Evolutionary conservation across 2,113 vertebrate genomes (phyloP).

Genomic region (Malurus melanocephalus): DNA sequence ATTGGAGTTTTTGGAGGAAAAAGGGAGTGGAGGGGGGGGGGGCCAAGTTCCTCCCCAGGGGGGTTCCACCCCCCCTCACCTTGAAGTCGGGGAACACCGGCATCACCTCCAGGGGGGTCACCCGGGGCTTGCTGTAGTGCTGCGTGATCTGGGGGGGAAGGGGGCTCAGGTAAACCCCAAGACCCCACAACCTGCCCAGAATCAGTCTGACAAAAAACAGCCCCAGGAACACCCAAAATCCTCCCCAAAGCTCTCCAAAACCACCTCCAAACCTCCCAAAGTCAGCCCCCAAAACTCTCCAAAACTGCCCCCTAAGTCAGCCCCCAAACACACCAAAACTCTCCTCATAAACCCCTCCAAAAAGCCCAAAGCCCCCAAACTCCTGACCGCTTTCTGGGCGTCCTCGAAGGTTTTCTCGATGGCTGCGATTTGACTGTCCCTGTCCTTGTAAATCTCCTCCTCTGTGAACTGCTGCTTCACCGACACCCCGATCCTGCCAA

Average conservation of each 20-base stretch:
- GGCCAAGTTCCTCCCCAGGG: too few relatives aligned
- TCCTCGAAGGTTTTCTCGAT: conserved; percentile 96
- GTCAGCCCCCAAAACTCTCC: neutral
- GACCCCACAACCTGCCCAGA: too few relatives aligned
- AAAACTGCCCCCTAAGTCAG: neutral
- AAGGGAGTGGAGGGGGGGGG: neutral
- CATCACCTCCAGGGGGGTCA: neutral
- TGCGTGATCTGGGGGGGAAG: neutral
- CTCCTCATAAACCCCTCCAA: neutral
- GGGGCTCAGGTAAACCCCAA: neutral
- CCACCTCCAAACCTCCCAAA: too few relatives aligned
- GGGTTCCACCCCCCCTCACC: neutral
- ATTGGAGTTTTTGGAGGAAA: neutral
- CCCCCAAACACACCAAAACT: too few relatives aligned
- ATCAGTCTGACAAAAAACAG: too few relatives aligned
- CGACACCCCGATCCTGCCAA: conserved; percentile 87
- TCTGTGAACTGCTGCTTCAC: conserved; percentile 96
- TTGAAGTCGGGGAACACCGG: neutral
- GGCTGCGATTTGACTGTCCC: conserved; percentile 92
- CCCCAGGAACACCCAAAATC: too few relatives aligned
- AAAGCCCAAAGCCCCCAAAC: neutral
- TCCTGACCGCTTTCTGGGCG: conserved; percentile 85
- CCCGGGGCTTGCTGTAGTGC: neutral
- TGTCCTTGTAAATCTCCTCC: conserved; percentile 94
- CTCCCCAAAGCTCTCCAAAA: too few relatives aligned